Evolutionary conservation across 2,797 vertebrate genomes (phyloP).

Genomic region (Cirrhinus molitorella): DNA sequence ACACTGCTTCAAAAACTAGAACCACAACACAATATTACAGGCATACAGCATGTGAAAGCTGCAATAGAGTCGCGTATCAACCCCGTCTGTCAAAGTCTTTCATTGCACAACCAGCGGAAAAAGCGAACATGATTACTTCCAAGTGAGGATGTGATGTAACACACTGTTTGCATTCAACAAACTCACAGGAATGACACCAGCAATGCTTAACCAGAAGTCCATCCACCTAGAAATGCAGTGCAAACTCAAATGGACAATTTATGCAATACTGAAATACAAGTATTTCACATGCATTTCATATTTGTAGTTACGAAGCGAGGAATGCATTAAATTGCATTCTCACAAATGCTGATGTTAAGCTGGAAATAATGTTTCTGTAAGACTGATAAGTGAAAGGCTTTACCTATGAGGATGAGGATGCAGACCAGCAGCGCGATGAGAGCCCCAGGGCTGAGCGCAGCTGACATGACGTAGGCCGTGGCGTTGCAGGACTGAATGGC

Average conservation of each 20-base stretch:
- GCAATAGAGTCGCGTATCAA: not conserved
- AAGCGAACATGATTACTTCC: not conserved
- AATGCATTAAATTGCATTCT: not conserved
- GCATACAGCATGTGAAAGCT: not conserved
- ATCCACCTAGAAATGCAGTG: not conserved
- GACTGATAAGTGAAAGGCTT: conserved; percentile 65
- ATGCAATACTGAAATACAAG: not conserved
- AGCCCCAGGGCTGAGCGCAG: conserved; percentile 93
- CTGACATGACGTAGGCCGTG: conserved; percentile 89
- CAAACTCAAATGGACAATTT: not conserved
- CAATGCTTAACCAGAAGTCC: not conserved
- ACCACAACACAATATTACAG: not conserved
- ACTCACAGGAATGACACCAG: not conserved
- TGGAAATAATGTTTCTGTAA: not conserved
- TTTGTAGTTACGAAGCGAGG: not conserved
- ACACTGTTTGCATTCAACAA: not conserved
- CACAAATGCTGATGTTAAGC: not conserved
- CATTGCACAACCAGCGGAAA: not conserved
- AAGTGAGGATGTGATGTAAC: not conserved
- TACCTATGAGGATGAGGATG: conserved; percentile 96
- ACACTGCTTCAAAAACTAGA: not conserved
- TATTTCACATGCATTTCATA: not conserved
- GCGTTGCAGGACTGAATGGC: conserved; percentile 95
- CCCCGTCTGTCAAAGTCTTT: not conserved
- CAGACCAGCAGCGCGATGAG: conserved; percentile 97